Base-by-base conservation (phyloP, 2,797 vertebrate species). In the Diglossa cyanea region DNA sequence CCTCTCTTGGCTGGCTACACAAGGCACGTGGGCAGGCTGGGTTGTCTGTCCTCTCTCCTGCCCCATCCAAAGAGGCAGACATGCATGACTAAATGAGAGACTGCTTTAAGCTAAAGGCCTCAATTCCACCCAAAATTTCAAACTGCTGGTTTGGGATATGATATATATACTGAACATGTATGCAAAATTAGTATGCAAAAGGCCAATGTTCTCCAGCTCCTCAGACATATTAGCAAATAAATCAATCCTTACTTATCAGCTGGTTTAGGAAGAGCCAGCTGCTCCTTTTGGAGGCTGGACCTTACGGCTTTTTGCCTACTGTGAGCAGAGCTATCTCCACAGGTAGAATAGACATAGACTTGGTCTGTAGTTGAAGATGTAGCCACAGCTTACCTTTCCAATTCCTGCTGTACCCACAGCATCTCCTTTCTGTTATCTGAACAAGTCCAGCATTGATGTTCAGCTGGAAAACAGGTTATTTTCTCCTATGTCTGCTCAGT, bases 181-280 rank as follows among this genome's bases (percentile, higher is more conserved):
- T 5, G 24, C 33, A 92, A 48, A 77, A 83, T 71, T 47, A 44
- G 65, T 40, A 67, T 42, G 58, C 57, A 45, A 83, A 92, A 88
- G 47, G 50, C 15, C n/a, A 55, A 6, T 16, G 28, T 58, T 80
- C 55, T 40, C 42, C 68, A 30, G 53, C 40, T 77, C 42, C 57
- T 62, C 72, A 79, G 70, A 67, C 62, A 83, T 62, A 28, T 45
- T 67, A 70, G 44, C 37, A 89, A 82, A 88, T 74, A 88, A 94
- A 93, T 86, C 58, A 75, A 45, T 78, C 63, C 55, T 73, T 47
- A 61, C 17, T 51, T 86, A 74, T 88, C 68, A 51, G 30, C 73
- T 7, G 3, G 5, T 68, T 77, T 67, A 68, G 35, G 21, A 75
- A 60, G 19, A 28, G 75, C 51, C 86, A 70, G 35, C 39, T 95